Evolutionary conservation across 2,888 invertebrate species (phyloP), one percentile per base, ranked within the genome.

Genomic region (Ctenicera cuprea): DNA sequence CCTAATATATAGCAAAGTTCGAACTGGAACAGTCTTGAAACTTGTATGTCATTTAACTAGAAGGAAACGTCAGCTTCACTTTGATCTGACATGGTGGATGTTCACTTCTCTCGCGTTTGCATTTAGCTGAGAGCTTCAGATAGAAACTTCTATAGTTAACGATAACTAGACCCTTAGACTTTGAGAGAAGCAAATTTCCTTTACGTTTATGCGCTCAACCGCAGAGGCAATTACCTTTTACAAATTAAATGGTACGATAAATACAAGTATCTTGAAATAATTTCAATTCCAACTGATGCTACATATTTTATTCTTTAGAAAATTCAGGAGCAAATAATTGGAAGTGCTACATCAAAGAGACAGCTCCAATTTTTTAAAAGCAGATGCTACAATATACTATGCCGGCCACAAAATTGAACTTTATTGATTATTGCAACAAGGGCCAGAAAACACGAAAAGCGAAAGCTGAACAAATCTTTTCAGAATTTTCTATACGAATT

Each of bases 301-400:
- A 26, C 26, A 26, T 5, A 26, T 26, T 26, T 26, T 5, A 26
- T 33, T 33, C 9, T 9, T 33, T 33, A 33, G 33, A 33, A 33
- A 33, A 33, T 33, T 9, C 33, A 33, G 33, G 33, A 33, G 9
- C 9, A 5, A 33, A 33, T 33, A 33, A 33, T 33, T 33, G 33
- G 33, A 33, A 33, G 9, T 33, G 9, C 33, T 33, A 33, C 33
- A 33, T 33, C 33, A 45, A 45, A 45, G 45, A 11, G 8, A 3
- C 45, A 7, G 18, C 7, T 45, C 18, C 45, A 45, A 45, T 45
- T 45, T 45, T 45, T 45, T 45, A 45, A 45, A 45, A 45, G 16
- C 18, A 9, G 18, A 43, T 43, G 8, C 41, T 14, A 43, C n/a
- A 43, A 4, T 43, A 43, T 43, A 43, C 14, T 14, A 43, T 14